Evolutionary conservation across 2,797 vertebrate genomes (phyloP), one percentile per base, ranked within the genome.

Genomic region (Chelidonichthys spinosus): DNA sequence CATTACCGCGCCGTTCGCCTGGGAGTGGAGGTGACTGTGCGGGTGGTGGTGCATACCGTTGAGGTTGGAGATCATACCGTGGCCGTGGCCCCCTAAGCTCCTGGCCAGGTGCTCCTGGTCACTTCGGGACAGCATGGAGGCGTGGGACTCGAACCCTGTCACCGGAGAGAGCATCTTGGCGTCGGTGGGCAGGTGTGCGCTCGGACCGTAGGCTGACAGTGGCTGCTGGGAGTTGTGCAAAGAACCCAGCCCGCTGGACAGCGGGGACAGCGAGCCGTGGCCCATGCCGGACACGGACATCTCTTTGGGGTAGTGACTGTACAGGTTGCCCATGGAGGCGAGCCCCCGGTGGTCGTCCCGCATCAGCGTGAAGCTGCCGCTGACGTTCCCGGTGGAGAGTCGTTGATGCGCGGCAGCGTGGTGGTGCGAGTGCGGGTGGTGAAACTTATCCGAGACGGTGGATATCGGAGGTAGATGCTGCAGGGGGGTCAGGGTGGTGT

Each of bases 361-460:
- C 97, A 98, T 97, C 74, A 98, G 95, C 82, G 97, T 96, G 90
- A 98, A 98, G 90, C 96, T 96, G 62, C 97, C 97, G 89, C 96
- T 96, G 64, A 98, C 97, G 90, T 97, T 97, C 71, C 96, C 95
- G 10, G 96, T 90, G 72, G 97, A 86, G 84, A 97, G 96, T 78
- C 97, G 96, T 74, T 96, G 96, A 47, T 96, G 96, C 50, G 95
- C 90, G 76, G 95, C 90, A 50, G 94, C 91, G 63, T 95, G 93
- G 89, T 96, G 94, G 89, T 95, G 95, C 39, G 95, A 93, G 58
- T 96, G 93, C 42, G 90, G 86, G 78, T 97, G 96, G 88, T 95
- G 94, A 85, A 98, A 99, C 95, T 98, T 99, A 85, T 99, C 97
- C n/a, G 97, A 96, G 64, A 98, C 97, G 37, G 96, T 96, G 69